Conservation (phyloP, 2,888 invertebrate genomes). For the Minunthozetes semirufus region DNA sequence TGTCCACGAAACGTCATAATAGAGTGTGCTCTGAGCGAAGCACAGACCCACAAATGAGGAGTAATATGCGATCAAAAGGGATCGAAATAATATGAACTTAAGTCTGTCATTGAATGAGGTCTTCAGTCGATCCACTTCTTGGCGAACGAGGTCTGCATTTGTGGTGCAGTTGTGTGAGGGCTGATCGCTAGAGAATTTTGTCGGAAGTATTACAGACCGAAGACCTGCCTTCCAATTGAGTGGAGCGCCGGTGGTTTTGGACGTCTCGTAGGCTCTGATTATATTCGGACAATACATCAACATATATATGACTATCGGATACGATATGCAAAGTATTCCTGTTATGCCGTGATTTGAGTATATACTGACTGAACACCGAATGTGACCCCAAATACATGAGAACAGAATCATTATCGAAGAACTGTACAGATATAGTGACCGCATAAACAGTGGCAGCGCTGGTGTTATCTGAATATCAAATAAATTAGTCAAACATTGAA, state of each 20-base stretch:
- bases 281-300: slow-evolving; percentile 36
- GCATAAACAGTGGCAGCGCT: slow-evolving; percentile 24
- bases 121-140: slow-evolving; percentile 75
- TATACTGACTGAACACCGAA: slow-evolving; percentile 23
- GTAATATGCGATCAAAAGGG: slow-evolving; percentile 77
- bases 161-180: slow-evolving; percentile 48
- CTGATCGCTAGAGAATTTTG: slow-evolving; percentile 27
- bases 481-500: not conserved
- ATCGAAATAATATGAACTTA: slow-evolving; percentile 78
- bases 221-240: not conserved
- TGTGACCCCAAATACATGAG: slow-evolving; percentile 21
- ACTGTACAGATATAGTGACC: slow-evolving; percentile 18
- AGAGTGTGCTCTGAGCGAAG: slow-evolving; percentile 63
- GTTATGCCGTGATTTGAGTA: slow-evolving; percentile 31
- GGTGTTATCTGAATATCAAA: slow-evolving; percentile 18
- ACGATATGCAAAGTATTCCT: slow-evolving; percentile 32
- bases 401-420: slow-evolving; percentile 19
- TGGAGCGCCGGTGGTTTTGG: slow-evolving; percentile 8
- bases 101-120: slow-evolving; percentile 81
- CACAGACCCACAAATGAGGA: slow-evolving; percentile 80
- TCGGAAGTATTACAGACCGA: slow-evolving; percentile 29
- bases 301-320: slow-evolving; percentile 38
- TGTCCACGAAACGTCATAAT: slow-evolving; percentile 76
- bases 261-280: slow-evolving; percentile 33
- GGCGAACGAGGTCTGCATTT: slow-evolving; percentile 54